phyloP scores from a whole-genome alignment of 2,888 invertebrate genomes.

The Tetropium fuscum region DNA sequence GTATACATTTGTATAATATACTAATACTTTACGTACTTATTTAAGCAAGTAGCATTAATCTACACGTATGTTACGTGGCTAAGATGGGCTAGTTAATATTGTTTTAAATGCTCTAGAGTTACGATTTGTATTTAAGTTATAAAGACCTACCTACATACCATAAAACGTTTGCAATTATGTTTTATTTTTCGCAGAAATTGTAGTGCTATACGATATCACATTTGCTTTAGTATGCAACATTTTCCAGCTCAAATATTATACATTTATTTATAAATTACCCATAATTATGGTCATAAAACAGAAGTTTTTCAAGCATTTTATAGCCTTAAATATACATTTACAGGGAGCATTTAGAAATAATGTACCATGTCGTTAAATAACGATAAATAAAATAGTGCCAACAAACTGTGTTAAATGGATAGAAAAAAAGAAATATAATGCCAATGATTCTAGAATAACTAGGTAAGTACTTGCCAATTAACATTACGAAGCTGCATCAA shows the following conservation, averaged over 20 bases:
- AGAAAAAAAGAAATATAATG: too few species aligned
- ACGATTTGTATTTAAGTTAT: conserved; percentile 15
- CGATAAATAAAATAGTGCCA: too few species aligned
- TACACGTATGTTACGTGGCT: conserved; percentile 6
- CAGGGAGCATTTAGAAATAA: conserved; percentile 7
- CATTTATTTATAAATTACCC: conserved; percentile 50
- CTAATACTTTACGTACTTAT: conserved; percentile 4
- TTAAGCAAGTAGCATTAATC: conserved; percentile 12
- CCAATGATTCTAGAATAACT: too few species aligned
- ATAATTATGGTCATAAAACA: conserved; percentile 52
- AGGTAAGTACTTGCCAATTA: too few species aligned
- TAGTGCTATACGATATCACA: conserved; percentile 20
- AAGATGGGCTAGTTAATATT: conserved; percentile 2
- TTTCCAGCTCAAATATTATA: conserved; percentile 33
- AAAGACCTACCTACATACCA: conserved; percentile 5
- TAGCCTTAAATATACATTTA: conserved; percentile 21
- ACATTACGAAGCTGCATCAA: too few species aligned
- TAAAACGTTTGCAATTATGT: conserved; percentile 30
- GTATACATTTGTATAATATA: too few species aligned
- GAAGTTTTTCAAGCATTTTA: conserved; percentile 37
- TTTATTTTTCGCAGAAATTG: conserved; percentile 22
- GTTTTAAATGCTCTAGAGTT: conserved; percentile 10
- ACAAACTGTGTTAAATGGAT: too few species aligned
- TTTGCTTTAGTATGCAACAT: conserved; percentile 29
- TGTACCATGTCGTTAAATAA: neutral